A percentile compares a stretch with the other conserved stretches of the same genome.
These are phyloP conservation scores for Cephalopachus bancanus DNA, from an alignment of 2,797 vertebrate species.

Conservation along the genomic window DNA sequence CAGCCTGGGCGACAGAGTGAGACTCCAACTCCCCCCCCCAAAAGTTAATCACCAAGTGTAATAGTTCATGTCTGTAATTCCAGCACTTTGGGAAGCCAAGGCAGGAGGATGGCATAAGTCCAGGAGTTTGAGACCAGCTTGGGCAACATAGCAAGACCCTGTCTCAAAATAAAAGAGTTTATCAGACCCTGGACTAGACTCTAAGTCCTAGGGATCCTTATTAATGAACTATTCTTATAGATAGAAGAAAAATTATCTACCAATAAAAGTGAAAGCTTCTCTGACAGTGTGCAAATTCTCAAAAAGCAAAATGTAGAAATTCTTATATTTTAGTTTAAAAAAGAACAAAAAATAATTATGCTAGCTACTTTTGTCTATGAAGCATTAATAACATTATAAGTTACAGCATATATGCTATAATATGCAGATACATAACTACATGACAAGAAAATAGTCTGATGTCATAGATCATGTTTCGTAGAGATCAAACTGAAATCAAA, in stretches of 20 bases:
- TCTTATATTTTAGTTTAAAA: conserved; percentile 4
- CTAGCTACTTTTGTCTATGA: neutral
- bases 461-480: conserved; percentile 21
- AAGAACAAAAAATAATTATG: neutral
- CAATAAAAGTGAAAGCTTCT: neutral
- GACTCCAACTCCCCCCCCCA: neutral
- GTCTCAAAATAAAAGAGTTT: neutral
- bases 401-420: neutral
- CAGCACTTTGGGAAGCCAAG: too few relatives aligned
- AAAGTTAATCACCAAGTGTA: too few relatives aligned
- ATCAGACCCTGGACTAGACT: neutral
- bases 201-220: neutral
- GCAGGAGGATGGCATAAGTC: too few relatives aligned
- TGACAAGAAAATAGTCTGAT: neutral
- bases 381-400: conserved; percentile 14
- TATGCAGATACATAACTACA: neutral
- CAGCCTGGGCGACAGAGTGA: neutral
- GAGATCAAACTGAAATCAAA: conserved; percentile 53
- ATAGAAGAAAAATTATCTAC: conserved; percentile 42
- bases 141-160: too few relatives aligned
- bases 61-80: too few relatives aligned
- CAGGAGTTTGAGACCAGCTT: too few relatives aligned
- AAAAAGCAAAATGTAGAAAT: conserved; percentile 44
- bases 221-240: conserved; percentile 12
- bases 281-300: conserved; percentile 19